Evolutionary conservation across 2,888 invertebrate genomes (phyloP).

Genomic region (Seladonia tumulorum): DNA sequence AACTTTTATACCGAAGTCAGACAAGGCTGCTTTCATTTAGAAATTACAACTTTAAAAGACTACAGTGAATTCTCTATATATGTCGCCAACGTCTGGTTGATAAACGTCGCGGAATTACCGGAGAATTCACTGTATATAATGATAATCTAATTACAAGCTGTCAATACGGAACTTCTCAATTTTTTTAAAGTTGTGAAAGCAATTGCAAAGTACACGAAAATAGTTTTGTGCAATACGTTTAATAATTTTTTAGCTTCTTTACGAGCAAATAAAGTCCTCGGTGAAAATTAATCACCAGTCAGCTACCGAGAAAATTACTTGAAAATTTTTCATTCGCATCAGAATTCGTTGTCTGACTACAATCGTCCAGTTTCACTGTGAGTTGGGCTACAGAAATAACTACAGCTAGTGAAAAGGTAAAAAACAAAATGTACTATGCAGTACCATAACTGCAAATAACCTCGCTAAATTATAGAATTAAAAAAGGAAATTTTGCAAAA

Average conservation of each 20-base stretch:
- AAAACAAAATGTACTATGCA: background rate
- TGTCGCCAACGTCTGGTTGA: too few species aligned
- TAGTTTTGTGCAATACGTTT: background rate
- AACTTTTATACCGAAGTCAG: background rate
- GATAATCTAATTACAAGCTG: background rate
- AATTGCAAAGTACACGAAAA: background rate
- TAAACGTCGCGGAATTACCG: too few species aligned
- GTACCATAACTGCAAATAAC: background rate
- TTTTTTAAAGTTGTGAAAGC: too few species aligned
- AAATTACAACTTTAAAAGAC: background rate
- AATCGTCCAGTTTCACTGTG: too few species aligned
- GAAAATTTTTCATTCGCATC: background rate
- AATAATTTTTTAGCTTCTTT: background rate
- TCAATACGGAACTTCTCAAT: too few species aligned
- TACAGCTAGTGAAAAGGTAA: too few species aligned
- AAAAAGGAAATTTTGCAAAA: background rate
- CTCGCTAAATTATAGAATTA: background rate
- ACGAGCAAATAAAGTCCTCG: background rate
- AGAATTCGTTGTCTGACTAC: background rate
- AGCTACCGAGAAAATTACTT: background rate
- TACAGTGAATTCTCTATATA: too few species aligned
- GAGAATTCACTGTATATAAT: background rate
- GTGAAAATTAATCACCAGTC: background rate
- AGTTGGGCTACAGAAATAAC: too few species aligned
- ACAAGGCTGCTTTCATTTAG: background rate